Evolutionary conservation across 2,888 invertebrate species (phyloP).

Genomic region (Catocala sponsa): DNA sequence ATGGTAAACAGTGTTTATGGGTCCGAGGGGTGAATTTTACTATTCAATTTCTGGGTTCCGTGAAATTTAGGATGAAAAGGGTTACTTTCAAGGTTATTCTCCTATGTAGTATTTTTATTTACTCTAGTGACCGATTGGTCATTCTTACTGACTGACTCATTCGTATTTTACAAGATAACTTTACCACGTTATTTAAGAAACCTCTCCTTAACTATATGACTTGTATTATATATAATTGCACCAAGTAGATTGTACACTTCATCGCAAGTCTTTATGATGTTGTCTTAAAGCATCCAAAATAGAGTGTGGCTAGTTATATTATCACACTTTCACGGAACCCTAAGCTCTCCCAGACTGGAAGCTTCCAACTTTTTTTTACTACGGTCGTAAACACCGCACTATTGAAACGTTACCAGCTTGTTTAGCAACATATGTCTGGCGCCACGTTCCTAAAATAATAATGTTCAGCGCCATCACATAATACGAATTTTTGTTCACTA

Average conservation of each 20-base stretch:
- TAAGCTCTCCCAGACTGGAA: conserved; percentile 28
- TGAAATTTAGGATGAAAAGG: conserved; percentile 18
- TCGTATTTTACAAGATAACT: too few relatives aligned
- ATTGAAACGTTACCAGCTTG: conserved; percentile 66
- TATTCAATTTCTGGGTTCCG: conserved; percentile 63
- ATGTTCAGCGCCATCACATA: conserved; percentile 60
- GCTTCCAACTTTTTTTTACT: conserved; percentile 50
- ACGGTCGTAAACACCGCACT: conserved; percentile 65
- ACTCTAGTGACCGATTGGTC: too few relatives aligned
- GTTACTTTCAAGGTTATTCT: conserved; percentile 7
- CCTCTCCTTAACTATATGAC: too few relatives aligned
- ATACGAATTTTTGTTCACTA: conserved; percentile 27
- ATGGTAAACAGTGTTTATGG: conserved; percentile 77
- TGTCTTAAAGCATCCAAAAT: too few relatives aligned
- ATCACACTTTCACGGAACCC: conserved; percentile 39
- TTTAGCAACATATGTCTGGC: conserved; percentile 80
- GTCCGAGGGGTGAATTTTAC: conserved; percentile 69
- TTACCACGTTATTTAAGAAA: too few relatives aligned
- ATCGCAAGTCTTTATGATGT: too few relatives aligned
- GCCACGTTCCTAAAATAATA: conserved; percentile 77
- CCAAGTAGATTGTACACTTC: too few relatives aligned
- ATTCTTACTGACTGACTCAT: too few relatives aligned
- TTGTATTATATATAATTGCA: too few relatives aligned
- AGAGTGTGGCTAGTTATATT: neutral
- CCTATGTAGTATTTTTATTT: too few relatives aligned